These are phyloP conservation scores for Crotalus horridus DNA, from an alignment of 2,113 vertebrate species.

Conservation along the genomic window DNA sequence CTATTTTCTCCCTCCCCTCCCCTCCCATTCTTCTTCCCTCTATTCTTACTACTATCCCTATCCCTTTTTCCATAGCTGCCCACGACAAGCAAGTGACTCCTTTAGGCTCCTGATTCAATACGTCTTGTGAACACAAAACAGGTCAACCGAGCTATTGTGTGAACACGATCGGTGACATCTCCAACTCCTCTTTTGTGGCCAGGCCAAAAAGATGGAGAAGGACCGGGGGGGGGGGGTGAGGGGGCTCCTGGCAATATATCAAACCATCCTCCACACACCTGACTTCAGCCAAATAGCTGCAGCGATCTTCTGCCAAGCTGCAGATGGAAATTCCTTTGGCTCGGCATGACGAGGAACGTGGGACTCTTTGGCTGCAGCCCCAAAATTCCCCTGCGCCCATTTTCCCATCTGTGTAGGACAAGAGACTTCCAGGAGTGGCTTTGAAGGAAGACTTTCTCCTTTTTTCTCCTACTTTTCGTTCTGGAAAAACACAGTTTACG, in stretches of 20 bases:
- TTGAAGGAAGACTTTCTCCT: neutral
- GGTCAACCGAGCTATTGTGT: neutral
- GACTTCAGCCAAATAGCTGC: neutral
- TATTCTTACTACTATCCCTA: too few species aligned
- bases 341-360: neutral
- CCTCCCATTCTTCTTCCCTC: too few species aligned
- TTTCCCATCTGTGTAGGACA: neutral
- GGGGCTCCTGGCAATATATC: too few species aligned
- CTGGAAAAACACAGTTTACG: neutral
- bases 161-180: neutral
- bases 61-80: too few species aligned
- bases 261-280: neutral
- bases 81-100: too few species aligned
- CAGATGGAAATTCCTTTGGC: neutral
- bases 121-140: neutral
- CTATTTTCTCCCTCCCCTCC: too few species aligned
- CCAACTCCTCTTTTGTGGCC: neutral
- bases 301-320: neutral
- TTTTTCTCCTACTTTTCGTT: neutral
- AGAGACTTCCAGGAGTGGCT: neutral
- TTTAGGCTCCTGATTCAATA: neutral
- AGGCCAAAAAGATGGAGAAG: neutral
- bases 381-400: neutral
- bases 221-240: too few species aligned
- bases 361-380: neutral